These are phyloP conservation scores for Rhynchotus rufescens DNA, from an alignment of 2,797 vertebrate species.

Conservation along the genomic window DNA sequence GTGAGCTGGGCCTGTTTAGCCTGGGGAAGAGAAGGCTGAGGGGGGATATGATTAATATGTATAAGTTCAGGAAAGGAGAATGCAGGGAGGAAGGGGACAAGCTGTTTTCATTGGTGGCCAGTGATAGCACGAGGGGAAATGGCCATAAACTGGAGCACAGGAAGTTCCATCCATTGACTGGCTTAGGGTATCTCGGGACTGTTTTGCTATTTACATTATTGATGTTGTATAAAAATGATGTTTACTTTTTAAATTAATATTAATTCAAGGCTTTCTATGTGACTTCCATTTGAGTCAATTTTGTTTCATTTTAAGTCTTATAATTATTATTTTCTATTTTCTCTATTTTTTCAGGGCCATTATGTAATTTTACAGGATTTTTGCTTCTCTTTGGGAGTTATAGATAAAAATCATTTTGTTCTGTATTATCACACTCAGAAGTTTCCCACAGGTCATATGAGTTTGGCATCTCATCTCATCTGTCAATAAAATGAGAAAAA, in stretches of 20 bases:
- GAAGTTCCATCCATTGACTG: background rate
- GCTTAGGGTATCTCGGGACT: background rate
- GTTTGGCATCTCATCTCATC: rapidly evolving
- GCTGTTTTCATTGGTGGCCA: no score
- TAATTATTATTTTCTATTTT: background rate
- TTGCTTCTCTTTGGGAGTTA: background rate
- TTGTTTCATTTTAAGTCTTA: background rate
- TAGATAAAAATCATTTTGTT: rapidly evolving
- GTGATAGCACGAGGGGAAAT: no score
- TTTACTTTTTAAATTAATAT: background rate
- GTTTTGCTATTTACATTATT: background rate
- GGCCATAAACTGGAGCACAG: no score
- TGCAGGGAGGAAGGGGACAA: no score
- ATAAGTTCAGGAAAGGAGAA: no score
- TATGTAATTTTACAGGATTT: background rate
- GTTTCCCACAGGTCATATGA: background rate
- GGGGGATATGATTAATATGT: no score
- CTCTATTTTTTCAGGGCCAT: background rate
- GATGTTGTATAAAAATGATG: background rate
- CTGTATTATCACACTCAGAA: background rate
- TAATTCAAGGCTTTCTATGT: background rate
- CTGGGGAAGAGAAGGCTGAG: no score
- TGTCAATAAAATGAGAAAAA: background rate
- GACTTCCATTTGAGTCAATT: background rate
- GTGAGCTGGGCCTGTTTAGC: no score